A percentile compares a stretch with the other conserved stretches of the same genome.
Conservation (phyloP, 1,140 invertebrate genomes). For the Oryctes rhinoceros region DNA sequence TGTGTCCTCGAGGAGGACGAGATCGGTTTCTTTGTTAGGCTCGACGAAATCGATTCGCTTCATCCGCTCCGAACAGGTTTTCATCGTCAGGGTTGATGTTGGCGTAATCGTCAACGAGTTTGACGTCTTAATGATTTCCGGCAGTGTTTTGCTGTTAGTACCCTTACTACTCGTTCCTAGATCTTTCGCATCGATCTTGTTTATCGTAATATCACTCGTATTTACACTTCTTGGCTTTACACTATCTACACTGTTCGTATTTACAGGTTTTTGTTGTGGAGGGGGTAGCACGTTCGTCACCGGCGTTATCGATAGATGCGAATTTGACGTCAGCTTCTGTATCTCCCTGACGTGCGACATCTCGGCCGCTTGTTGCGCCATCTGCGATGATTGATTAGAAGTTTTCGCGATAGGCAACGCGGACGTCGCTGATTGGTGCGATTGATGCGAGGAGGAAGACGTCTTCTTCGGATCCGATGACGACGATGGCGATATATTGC, state of each 20-base stretch:
- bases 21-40: constrained; percentile 41
- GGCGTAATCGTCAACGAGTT: constrained; percentile 44
- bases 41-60: constrained; percentile 39
- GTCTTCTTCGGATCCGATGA: not conserved
- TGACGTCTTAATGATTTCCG: constrained; percentile 29
- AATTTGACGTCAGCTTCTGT: constrained; percentile 41
- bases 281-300: constrained; percentile 20
- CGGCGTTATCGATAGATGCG: constrained; percentile 49
- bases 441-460: not conserved
- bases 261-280: constrained; percentile 38
- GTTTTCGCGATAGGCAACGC: not conserved
- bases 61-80: constrained; percentile 17
- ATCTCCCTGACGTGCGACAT: constrained; percentile 32
- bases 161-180: constrained; percentile 28
- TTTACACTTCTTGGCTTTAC: constrained; percentile 39
- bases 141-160: constrained; percentile 35
- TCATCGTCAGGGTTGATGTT: constrained; percentile 23
- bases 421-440: not conserved
- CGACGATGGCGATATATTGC: constrained; percentile 38
- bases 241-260: constrained; percentile 43
- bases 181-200: constrained; percentile 46
- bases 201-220: constrained; percentile 49
- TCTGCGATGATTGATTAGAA: not conserved
- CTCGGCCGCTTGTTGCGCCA: not conserved
- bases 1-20: constrained; percentile 44